phyloP scores from a whole-genome alignment of 2,888 invertebrate species.

The Apomyelois bistriatella region DNA sequence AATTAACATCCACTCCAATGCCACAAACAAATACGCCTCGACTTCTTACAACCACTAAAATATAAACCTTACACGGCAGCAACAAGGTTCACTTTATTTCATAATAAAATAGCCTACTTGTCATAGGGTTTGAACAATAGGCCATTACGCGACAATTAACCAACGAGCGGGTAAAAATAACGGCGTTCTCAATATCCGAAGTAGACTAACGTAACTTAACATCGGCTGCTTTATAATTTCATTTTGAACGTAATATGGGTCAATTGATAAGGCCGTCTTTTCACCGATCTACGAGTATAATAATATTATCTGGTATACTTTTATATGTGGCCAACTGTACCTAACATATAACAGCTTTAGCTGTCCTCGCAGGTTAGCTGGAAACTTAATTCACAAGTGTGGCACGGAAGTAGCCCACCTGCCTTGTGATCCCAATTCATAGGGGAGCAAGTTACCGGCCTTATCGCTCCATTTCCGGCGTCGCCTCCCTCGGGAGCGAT shows the following conservation, averaged over 20 bases:
- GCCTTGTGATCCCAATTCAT: too few relatives aligned
- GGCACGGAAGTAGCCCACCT: too few relatives aligned
- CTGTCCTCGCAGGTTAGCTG: too few relatives aligned
- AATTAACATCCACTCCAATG: constrained; percentile 3
- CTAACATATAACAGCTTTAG: too few relatives aligned
- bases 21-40: not conserved
- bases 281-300: not conserved
- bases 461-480: too few relatives aligned
- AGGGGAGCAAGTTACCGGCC: too few relatives aligned
- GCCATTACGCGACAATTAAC: not conserved
- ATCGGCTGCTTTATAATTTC: not conserved
- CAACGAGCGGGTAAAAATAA: not conserved
- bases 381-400: too few relatives aligned
- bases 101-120: not conserved
- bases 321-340: too few relatives aligned
- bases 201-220: not conserved
- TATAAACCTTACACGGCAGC: not conserved
- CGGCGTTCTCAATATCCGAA: not conserved
- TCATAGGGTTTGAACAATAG: constrained; percentile 2
- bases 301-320: too few relatives aligned
- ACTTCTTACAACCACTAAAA: not conserved
- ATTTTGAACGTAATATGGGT: not conserved
- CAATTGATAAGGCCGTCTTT: not conserved
- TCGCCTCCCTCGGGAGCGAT: too few relatives aligned
- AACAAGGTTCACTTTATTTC: not conserved